These are phyloP conservation scores for Menidia menidia DNA, from an alignment of 2,797 vertebrate genomes.

Conservation along the genomic window DNA sequence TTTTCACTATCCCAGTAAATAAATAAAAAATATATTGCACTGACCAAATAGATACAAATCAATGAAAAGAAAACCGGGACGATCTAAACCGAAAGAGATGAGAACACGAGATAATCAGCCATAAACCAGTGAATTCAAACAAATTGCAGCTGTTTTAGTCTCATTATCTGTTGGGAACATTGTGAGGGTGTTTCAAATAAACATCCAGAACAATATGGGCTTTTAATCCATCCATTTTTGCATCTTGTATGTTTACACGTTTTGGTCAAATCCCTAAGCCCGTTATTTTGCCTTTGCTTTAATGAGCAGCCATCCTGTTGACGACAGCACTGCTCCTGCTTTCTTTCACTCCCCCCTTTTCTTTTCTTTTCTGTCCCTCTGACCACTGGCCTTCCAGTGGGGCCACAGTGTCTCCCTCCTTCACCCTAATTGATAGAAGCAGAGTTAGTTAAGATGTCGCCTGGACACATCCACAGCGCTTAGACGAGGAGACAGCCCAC, in stretches of 20 bases:
- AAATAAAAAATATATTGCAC: no score
- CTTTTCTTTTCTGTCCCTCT: constrained; percentile 43
- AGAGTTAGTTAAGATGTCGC: constrained; percentile 85
- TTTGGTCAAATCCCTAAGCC: constrained; percentile 1
- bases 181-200: background rate
- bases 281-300: constrained; percentile 4
- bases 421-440: constrained; percentile 81
- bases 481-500: constrained; percentile 60
- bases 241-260: background rate
- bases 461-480: constrained; percentile 68
- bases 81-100: no score
- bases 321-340: background rate
- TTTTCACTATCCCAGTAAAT: no score
- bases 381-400: constrained; percentile 55
- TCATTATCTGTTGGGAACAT: background rate
- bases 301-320: constrained; percentile 20
- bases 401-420: constrained; percentile 31
- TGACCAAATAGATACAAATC: no score
- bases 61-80: no score
- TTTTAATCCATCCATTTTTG: background rate
- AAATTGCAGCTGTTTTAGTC: background rate
- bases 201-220: background rate
- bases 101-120: no score
- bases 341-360: constrained; percentile 15
- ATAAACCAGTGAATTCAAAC: no score